A percentile compares a stretch with the other conserved stretches of the same genome.
Conservation (phyloP, 2,113 vertebrate genomes). For the Megaceryle torquata region DNA sequence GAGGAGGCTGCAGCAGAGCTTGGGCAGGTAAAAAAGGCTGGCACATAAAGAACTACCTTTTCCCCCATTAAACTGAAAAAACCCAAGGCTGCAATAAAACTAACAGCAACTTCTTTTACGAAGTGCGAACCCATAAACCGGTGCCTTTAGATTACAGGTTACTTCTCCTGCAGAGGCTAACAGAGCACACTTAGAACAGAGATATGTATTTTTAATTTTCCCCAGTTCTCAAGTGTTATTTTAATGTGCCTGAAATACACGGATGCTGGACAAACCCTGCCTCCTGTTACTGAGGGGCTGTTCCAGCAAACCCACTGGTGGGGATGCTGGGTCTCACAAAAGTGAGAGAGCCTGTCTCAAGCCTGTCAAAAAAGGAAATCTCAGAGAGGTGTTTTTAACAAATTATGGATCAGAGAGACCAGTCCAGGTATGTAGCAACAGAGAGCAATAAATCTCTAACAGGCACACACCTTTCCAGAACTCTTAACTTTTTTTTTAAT, state of each 20-base stretch:
- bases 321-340: not conserved
- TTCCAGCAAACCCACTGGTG: accelerated
- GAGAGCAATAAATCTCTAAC: not conserved
- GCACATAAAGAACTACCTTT: not conserved
- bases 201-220: too few relatives aligned
- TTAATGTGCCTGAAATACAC: accelerated
- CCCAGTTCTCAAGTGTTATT: not conserved
- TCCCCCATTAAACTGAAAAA: constrained; percentile 6
- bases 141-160: not conserved
- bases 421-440: not conserved
- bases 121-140: constrained; percentile 66
- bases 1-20: not conserved
- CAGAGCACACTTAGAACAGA: not conserved
- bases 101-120: constrained; percentile 62
- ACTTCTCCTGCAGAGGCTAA: not conserved
- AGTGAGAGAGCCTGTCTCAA: not conserved
- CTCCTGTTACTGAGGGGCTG: accelerated
- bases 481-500: too few relatives aligned
- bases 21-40: constrained; percentile 18
- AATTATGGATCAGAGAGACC: not conserved
- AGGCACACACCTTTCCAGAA: not conserved
- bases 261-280: not conserved
- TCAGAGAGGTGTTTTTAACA: not conserved
- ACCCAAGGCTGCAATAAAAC: constrained; percentile 41
- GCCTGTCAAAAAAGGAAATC: too few relatives aligned